Conservation (phyloP, 2,888 invertebrate genomes). For the Stenurella melanura region DNA sequence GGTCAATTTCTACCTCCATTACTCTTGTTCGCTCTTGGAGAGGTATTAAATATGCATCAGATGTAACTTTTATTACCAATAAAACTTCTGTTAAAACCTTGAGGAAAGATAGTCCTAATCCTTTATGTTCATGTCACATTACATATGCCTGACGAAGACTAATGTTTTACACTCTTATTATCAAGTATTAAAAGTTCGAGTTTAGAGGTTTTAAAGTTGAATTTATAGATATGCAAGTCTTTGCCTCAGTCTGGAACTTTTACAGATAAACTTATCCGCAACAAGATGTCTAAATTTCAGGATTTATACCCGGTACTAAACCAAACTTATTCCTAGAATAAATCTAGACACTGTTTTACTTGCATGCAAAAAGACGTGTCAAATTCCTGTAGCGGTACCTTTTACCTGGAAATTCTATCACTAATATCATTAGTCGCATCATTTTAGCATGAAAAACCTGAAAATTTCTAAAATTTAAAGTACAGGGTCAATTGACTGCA, state of each 20-base stretch:
- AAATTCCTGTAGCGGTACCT: not conserved
- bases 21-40: not conserved
- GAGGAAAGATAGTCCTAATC: not conserved
- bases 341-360: not conserved
- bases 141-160: not conserved
- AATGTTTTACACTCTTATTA: not conserved
- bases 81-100: conserved; percentile 22
- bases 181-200: conserved; percentile 1
- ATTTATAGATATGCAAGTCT: conserved; percentile 4
- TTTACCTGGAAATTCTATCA: no score
- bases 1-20: conserved; percentile 25
- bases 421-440: no score
- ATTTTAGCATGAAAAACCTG: no score
- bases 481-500: no score
- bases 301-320: not conserved
- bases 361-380: not conserved
- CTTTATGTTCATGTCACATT: not conserved
- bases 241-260: not conserved
- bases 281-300: not conserved
- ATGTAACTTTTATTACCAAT: not conserved
- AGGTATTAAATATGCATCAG: conserved; percentile 34
- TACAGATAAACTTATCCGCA: not conserved
- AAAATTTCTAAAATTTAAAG: no score
- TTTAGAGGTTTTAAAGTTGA: conserved; percentile 6
- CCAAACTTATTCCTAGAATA: not conserved